Evolutionary conservation across 2,888 invertebrate genomes (phyloP).

Genomic region (Sarcophaga variegata): DNA sequence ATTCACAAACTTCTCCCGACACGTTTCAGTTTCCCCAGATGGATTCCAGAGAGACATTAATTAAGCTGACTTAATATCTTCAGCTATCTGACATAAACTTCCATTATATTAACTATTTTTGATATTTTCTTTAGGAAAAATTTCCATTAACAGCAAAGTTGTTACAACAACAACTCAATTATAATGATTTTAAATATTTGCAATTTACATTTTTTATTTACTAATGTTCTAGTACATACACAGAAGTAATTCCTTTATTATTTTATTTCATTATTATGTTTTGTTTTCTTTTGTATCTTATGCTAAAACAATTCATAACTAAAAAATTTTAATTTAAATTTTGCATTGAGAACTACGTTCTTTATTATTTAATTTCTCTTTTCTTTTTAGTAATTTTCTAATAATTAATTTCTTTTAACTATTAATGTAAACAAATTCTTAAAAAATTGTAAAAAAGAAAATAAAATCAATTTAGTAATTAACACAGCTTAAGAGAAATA

Average conservation of each 20-base stretch:
- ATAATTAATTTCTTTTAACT: slow-evolving; percentile 3
- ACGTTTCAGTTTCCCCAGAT: too few species aligned
- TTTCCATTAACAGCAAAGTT: too few species aligned
- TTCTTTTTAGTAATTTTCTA: not conserved
- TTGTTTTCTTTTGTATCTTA: slow-evolving; percentile 66
- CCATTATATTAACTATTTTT: too few species aligned
- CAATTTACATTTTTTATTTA: slow-evolving; percentile 83
- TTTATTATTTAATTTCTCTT: not conserved
- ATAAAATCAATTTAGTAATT: not conserved
- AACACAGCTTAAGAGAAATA: slow-evolving; percentile 6
- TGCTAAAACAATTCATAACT: slow-evolving; percentile 17
- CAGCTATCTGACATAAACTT: too few species aligned
- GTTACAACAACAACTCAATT: too few species aligned
- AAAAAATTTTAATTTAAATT: slow-evolving; percentile 16
- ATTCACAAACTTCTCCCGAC: too few species aligned
- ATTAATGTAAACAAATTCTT: slow-evolving; percentile 1
- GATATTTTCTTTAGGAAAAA: too few species aligned
- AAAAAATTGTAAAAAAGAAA: slow-evolving; percentile 10
- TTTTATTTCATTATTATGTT: too few species aligned
- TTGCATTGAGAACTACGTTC: not conserved
- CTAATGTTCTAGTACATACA: slow-evolving; percentile 88
- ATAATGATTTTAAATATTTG: not conserved
- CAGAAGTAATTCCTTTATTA: slow-evolving; percentile 80
- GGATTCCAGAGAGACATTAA: too few species aligned
- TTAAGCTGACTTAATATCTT: too few species aligned